phyloP scores from a whole-genome alignment of 2,888 invertebrate species.

The Aquatica leii region DNA sequence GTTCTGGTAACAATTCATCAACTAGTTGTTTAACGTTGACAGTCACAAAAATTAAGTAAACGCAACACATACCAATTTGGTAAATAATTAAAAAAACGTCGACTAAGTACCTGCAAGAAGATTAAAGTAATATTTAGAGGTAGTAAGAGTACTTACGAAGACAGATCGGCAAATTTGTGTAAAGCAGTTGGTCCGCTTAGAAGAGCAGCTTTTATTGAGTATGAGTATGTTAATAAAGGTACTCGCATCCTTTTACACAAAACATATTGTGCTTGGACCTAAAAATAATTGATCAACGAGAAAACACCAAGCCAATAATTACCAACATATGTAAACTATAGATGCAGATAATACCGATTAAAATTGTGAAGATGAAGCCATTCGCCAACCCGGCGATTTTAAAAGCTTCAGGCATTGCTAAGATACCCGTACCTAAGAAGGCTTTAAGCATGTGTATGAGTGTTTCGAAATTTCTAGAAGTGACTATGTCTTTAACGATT shows the following conservation, averaged over 20 bases:
- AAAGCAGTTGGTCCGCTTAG: constrained; percentile 75
- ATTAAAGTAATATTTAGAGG: too few species aligned
- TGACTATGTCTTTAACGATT: not conserved
- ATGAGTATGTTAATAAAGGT: constrained; percentile 82
- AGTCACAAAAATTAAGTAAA: too few species aligned
- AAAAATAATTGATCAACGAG: not conserved
- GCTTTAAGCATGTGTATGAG: constrained; percentile 85
- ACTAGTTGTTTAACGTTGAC: too few species aligned
- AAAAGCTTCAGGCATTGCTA: too few species aligned
- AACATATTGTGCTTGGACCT: constrained; percentile 62
- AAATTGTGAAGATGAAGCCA: too few species aligned
- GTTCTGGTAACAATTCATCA: too few species aligned
- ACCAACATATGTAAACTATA: constrained; percentile 91
- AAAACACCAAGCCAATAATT: too few species aligned
- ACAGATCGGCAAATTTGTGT: constrained; percentile 64
- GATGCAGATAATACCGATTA: constrained; percentile 82
- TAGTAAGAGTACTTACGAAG: constrained; percentile 39
- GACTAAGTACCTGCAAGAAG: constrained; percentile 59
- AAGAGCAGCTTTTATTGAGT: constrained; percentile 75
- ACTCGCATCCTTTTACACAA: constrained; percentile 72
- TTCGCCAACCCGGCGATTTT: too few species aligned
- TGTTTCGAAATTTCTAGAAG: constrained; percentile 81
- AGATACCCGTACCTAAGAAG: too few species aligned
- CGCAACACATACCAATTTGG: constrained; percentile 98
- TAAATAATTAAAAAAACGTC: constrained; percentile 83